Evolutionary conservation across 2,888 invertebrate genomes (phyloP).

Genomic region (Tenthredo notha): DNA sequence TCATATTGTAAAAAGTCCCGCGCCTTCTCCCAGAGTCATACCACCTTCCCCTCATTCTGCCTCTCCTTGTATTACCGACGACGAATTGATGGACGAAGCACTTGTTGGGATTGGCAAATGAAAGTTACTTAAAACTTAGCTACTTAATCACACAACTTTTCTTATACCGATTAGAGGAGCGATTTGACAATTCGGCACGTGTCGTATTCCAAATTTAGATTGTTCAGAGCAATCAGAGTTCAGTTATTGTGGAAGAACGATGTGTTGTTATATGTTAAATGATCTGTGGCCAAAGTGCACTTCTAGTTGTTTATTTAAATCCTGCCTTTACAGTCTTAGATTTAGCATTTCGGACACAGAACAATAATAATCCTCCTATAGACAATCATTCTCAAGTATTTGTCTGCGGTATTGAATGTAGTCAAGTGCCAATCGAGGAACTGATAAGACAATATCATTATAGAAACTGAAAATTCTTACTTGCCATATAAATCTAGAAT

Average conservation of each 20-base stretch:
- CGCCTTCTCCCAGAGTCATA: slow-evolving; percentile 84
- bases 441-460: slow-evolving; percentile 18
- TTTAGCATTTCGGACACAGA: slow-evolving; percentile 10
- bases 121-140: slow-evolving; percentile 74
- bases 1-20: slow-evolving; percentile 89
- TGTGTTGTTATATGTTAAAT: neutral
- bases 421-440: slow-evolving; percentile 9
- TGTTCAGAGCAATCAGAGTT: neutral
- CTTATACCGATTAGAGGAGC: neutral
- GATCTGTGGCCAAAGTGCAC: slow-evolving; percentile 42
- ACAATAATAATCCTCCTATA: slow-evolving; percentile 16
- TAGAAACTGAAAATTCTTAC: neutral
- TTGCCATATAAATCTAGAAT: slow-evolving; percentile 29
- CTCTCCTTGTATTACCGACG: slow-evolving; percentile 91
- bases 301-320: slow-evolving; percentile 8
- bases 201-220: neutral
- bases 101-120: slow-evolving; percentile 89
- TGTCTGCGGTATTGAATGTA: slow-evolving; percentile 1
- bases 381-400: neutral
- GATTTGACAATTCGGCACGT: neutral
- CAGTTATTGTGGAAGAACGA: neutral
- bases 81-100: slow-evolving; percentile 94
- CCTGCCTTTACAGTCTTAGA: slow-evolving; percentile 4
- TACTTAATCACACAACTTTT: slow-evolving; percentile 57
- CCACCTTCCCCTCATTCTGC: slow-evolving; percentile 85